A percentile compares a stretch with the other conserved stretches of the same genome.
Conservation (phyloP, 2,888 invertebrate genomes). For the Acleris literana region DNA sequence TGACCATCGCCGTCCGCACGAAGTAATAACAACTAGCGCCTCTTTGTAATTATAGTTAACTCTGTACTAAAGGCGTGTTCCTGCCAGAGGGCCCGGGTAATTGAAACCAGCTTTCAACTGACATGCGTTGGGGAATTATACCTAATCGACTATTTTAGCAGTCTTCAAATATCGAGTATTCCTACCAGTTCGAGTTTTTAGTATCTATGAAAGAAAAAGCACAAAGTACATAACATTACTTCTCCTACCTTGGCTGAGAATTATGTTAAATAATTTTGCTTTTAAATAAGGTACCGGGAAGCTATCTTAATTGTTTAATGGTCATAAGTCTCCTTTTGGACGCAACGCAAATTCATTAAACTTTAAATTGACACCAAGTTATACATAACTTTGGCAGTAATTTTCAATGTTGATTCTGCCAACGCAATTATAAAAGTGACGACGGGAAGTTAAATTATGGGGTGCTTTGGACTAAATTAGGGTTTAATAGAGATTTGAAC, state of each 20-base stretch:
- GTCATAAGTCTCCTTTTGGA: neutral
- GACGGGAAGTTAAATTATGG: slow-evolving; percentile 20
- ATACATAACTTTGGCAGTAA: slow-evolving; percentile 2
- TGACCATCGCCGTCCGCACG: slow-evolving; percentile 69
- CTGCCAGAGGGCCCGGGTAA: slow-evolving; percentile 20
- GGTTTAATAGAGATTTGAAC: neutral
- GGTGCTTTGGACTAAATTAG: slow-evolving; percentile 27
- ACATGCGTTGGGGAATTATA: slow-evolving; percentile 23
- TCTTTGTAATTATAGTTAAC: slow-evolving; percentile 69
- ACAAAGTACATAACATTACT: too few relatives aligned
- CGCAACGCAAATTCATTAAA: neutral
- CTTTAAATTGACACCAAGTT: slow-evolving; percentile 4
- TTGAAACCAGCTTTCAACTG: slow-evolving; percentile 35
- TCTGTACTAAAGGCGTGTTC: slow-evolving; percentile 28
- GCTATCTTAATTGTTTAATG: slow-evolving; percentile 1
- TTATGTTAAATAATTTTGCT: too few relatives aligned
- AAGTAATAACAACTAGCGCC: slow-evolving; percentile 65
- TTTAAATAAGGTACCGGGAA: too few relatives aligned
- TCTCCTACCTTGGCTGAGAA: too few relatives aligned
- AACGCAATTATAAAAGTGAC: neutral
- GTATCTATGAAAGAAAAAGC: neutral
- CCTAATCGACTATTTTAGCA: neutral
- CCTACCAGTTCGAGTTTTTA: too few relatives aligned
- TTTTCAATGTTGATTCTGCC: slow-evolving; percentile 1
- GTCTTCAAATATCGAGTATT: neutral